Evolutionary conservation across 2,113 vertebrate genomes (phyloP).

Genomic region (Cricetomys ansorgei): DNA sequence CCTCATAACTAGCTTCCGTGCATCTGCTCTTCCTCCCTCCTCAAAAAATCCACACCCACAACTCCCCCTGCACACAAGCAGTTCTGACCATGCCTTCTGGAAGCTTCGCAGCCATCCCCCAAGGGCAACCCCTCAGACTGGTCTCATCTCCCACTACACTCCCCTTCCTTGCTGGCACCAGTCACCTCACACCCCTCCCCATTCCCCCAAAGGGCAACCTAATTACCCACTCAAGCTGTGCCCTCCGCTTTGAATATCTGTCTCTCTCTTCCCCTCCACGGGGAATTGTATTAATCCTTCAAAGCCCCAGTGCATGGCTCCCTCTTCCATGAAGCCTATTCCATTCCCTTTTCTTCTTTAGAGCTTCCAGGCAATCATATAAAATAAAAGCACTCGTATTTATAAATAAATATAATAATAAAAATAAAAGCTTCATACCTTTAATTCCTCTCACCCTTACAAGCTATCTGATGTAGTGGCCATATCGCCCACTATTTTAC

Average conservation of each 20-base stretch:
- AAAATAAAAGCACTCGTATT: neutral
- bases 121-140: neutral
- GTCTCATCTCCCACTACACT: neutral
- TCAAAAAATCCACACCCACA: no score
- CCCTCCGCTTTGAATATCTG: neutral
- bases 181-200: neutral
- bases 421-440: neutral
- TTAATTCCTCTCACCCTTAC: neutral
- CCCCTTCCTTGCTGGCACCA: neutral
- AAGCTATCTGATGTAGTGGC: neutral
- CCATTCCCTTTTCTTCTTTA: neutral
- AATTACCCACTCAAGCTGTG: neutral
- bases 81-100: neutral
- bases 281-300: neutral
- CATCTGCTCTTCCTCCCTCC: neutral
- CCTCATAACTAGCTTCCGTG: neutral
- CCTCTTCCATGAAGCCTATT: neutral
- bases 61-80: neutral
- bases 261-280: neutral
- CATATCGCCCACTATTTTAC: neutral
- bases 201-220: neutral
- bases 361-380: neutral
- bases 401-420: no score
- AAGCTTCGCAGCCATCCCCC: neutral
- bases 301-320: neutral